A percentile compares a stretch with the other conserved stretches of the same genome.
phyloP scores from a whole-genome alignment of 2,113 vertebrate genomes.

The Fulmarus glacialis region DNA sequence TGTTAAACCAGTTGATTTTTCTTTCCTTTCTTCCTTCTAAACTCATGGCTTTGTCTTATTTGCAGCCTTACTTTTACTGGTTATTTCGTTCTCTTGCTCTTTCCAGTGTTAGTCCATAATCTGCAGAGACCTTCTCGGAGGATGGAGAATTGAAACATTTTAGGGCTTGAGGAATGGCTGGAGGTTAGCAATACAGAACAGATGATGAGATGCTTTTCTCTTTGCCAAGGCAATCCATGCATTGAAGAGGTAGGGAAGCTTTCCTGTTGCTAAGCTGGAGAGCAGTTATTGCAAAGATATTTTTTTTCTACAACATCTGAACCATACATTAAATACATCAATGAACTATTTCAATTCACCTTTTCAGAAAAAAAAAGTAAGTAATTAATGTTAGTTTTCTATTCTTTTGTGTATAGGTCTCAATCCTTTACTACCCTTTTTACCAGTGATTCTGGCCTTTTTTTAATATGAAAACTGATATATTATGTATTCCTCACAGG shows the following conservation, averaged over 20 bases:
- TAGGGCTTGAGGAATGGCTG: background rate
- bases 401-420: background rate
- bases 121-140: background rate
- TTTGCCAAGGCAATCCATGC: background rate
- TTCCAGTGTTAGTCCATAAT: background rate
- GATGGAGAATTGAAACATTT: background rate
- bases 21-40: background rate
- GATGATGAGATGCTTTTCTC: background rate
- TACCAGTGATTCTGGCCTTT: background rate
- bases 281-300: background rate
- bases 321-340: background rate
- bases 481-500: background rate
- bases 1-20: background rate
- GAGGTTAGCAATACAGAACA: background rate
- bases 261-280: background rate
- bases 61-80: background rate
- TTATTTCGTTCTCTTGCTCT: background rate
- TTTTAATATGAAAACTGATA: background rate
- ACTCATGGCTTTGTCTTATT: background rate
- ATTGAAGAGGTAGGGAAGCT: background rate
- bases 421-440: background rate
- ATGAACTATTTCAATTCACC: background rate
- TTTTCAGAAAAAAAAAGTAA: background rate
- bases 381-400: background rate
- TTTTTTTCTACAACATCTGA: background rate